Evolutionary conservation across 2,113 vertebrate genomes (phyloP).

Genomic region (cattle (Bos taurus)): DNA sequence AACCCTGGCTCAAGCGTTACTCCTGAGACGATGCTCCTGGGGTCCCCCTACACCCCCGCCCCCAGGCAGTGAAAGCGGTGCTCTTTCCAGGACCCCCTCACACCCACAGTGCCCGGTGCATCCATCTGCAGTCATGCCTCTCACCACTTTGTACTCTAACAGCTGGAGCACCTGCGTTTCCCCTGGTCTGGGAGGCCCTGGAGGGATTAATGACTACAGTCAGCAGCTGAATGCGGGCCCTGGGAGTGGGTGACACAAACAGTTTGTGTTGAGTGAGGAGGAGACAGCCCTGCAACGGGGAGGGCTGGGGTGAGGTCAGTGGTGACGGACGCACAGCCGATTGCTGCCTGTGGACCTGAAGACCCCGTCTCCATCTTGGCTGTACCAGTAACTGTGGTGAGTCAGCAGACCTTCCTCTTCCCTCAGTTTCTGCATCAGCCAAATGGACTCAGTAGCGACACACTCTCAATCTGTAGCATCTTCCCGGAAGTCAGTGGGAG

Average conservation of each 20-base stretch:
- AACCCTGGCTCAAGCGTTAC: not conserved
- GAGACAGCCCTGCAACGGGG: no score
- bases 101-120: accelerated
- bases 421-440: not conserved
- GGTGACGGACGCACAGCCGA: accelerated
- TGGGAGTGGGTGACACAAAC: no score
- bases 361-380: accelerated
- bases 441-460: not conserved
- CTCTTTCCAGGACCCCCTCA: not conserved
- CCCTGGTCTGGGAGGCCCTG: not conserved
- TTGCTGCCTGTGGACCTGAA: not conserved
- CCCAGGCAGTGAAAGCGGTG: not conserved
- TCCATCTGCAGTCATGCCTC: not conserved
- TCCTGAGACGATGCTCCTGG: not conserved
- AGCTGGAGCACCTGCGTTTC: accelerated
- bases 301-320: not conserved
- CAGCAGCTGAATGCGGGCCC: not conserved
- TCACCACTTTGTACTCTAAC: no score
- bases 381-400: no score
- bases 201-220: not conserved
- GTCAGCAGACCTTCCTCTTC: not conserved
- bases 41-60: not conserved
- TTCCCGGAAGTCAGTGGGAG: not conserved
- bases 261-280: not conserved
- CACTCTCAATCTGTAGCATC: not conserved